A percentile compares a stretch with the other conserved stretches of the same genome.
Conservation (phyloP, 2,888 invertebrate genomes). For the Galeopsomyia nigrocyanea region DNA sequence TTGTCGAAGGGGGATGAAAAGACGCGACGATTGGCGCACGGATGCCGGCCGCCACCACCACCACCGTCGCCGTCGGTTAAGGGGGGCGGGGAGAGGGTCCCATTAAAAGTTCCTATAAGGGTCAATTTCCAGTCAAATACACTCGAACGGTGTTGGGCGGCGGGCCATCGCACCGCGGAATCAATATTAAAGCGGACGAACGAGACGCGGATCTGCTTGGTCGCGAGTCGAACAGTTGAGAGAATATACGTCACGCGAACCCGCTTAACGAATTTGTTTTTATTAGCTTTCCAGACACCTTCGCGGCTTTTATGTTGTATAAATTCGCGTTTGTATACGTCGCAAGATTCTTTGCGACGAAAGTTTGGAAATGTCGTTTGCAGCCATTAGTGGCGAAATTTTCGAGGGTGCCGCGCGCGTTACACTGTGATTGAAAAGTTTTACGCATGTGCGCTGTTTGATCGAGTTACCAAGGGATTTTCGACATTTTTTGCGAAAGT, state of each 20-base stretch:
- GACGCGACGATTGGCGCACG: neutral
- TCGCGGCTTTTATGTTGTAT: neutral
- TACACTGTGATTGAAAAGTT: constrained; percentile 4
- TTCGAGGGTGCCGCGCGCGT: neutral
- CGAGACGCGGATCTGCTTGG: constrained; percentile 3
- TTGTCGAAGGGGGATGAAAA: neutral
- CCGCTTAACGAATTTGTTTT: constrained; percentile 38
- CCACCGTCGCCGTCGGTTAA: neutral
- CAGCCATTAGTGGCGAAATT: constrained; percentile 10
- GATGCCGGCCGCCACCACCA: neutral
- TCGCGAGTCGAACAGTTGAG: constrained; percentile 21
- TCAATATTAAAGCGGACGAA: constrained; percentile 56
- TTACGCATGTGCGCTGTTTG: neutral
- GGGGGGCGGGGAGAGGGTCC: constrained; percentile 41
- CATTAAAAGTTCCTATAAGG: constrained; percentile 60
- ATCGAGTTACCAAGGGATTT: constrained; percentile 12
- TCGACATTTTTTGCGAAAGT: constrained; percentile 5
- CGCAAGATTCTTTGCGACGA: too few relatives aligned
- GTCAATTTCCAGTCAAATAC: constrained; percentile 62
- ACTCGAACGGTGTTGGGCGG: constrained; percentile 55
- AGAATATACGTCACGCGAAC: neutral
- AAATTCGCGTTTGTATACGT: too few relatives aligned
- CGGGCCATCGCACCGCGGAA: constrained; percentile 50
- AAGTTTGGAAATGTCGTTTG: constrained; percentile 5
- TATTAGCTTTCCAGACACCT: neutral